Percentiles rank a stretch among this genome's conserved stretches.
These are phyloP conservation scores for Tangachromis dhanisi DNA, from an alignment of 2,113 vertebrate genomes.

Conservation along the genomic window DNA sequence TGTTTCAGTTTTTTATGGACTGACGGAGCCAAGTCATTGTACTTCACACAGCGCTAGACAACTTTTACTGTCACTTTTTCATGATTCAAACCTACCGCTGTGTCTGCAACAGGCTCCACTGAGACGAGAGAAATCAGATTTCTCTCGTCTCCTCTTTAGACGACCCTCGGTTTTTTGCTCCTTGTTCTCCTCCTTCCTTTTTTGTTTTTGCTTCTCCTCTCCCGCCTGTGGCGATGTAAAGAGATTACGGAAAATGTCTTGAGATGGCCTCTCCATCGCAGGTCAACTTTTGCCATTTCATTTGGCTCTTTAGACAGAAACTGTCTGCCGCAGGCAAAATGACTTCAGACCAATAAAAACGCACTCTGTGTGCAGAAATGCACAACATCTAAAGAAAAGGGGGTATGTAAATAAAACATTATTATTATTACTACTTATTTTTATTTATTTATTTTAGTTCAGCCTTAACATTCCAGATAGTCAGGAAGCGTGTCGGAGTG, in stretches of 20 bases:
- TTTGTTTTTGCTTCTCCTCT: background rate
- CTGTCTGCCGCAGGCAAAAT: background rate
- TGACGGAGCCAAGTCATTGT: background rate
- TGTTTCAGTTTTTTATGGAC: background rate
- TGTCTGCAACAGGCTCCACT: background rate
- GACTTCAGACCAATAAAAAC: background rate
- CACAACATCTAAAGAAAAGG: background rate
- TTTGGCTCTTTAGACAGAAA: background rate
- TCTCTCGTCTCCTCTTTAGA: background rate
- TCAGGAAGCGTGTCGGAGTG: background rate
- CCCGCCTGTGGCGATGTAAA: background rate
- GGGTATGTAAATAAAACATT: background rate
- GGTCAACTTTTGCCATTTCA: conserved; percentile 26
- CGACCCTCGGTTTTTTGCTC: background rate
- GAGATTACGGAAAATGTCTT: conserved; percentile 11
- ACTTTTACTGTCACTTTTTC: background rate
- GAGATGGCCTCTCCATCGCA: background rate
- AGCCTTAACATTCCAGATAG: background rate
- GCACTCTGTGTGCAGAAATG: background rate
- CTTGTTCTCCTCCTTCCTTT: background rate
- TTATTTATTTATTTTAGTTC: background rate
- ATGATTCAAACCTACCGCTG: background rate
- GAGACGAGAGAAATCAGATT: background rate
- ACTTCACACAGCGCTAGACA: background rate
- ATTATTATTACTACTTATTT: background rate